phyloP scores from a whole-genome alignment of 2,888 invertebrate genomes.

The Aphidoletes aphidimyza region DNA sequence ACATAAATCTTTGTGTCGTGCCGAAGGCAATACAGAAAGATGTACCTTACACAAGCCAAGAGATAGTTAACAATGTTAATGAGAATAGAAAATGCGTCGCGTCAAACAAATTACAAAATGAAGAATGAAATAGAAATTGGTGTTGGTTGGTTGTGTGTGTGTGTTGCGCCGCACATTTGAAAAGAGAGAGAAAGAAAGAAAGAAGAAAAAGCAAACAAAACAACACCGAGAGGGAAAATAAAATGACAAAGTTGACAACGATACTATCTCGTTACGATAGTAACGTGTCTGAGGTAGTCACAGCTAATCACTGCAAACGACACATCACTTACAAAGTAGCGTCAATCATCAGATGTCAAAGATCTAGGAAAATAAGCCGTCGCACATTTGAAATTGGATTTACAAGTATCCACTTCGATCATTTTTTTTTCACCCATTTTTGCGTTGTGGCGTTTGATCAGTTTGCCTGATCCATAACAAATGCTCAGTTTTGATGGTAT shows the following conservation, averaged over 20 bases:
- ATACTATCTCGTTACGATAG: too few species aligned
- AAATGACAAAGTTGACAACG: conserved; percentile 29
- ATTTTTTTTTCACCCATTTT: conserved; percentile 28
- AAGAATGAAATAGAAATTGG: conserved; percentile 40
- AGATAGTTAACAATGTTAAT: not conserved
- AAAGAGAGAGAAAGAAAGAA: too few species aligned
- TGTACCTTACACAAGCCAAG: not conserved
- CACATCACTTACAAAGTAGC: conserved; percentile 51
- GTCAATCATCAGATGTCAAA: conserved; percentile 47
- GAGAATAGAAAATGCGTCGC: conserved; percentile 20
- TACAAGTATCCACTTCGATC: not conserved
- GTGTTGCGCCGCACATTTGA: not conserved
- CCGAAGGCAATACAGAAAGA: not conserved
- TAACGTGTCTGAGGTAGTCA: not conserved
- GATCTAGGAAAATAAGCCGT: conserved; percentile 18
- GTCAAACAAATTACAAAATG: not conserved
- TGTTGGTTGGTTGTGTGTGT: not conserved
- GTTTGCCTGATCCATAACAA: not conserved
- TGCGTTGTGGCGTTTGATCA: not conserved
- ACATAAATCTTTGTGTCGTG: not conserved
- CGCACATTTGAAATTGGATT: conserved; percentile 44
- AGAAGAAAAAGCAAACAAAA: too few species aligned
- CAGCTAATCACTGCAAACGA: conserved; percentile 14
- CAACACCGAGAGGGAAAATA: not conserved
- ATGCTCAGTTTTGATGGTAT: too few species aligned